Conservation (phyloP, 2,888 invertebrate genomes). For the Busseola fusca region DNA sequence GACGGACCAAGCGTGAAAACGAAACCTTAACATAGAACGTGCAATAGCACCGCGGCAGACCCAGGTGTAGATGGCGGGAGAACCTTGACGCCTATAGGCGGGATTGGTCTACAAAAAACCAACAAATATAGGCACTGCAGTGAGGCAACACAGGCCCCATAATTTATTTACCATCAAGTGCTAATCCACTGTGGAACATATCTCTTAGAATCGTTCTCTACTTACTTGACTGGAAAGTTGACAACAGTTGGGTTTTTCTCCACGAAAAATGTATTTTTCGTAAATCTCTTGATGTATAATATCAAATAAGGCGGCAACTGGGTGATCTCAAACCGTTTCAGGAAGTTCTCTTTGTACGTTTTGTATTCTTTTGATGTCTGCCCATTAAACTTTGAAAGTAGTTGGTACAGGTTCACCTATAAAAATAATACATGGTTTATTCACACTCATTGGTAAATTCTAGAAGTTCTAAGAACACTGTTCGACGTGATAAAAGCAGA, state of each 20-base stretch:
- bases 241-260: conserved; percentile 99
- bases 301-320: conserved; percentile 98
- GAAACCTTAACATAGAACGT: no score
- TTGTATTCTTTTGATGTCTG: conserved; percentile 99
- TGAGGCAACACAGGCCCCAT: neutral
- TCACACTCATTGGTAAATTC: neutral
- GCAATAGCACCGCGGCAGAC: neutral
- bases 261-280: conserved; percentile 99
- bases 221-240: conserved; percentile 99
- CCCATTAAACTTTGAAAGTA: conserved; percentile 99
- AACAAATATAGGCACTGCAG: neutral
- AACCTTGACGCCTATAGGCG: neutral
- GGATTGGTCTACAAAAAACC: no score
- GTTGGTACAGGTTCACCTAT: conserved; percentile 96
- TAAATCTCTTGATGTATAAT: conserved; percentile 98
- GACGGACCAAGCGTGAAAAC: no score
- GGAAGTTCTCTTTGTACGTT: conserved; percentile 99
- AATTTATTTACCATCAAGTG: neutral
- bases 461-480: neutral
- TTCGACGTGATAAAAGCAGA: neutral
- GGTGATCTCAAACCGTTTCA: conserved; percentile 98
- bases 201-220: conserved; percentile 60
- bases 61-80: neutral
- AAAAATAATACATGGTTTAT: conserved; percentile 59
- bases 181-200: no score